Base-by-base conservation (phyloP, 2,113 vertebrate genomes). In the Ameiurus melas region DNA sequence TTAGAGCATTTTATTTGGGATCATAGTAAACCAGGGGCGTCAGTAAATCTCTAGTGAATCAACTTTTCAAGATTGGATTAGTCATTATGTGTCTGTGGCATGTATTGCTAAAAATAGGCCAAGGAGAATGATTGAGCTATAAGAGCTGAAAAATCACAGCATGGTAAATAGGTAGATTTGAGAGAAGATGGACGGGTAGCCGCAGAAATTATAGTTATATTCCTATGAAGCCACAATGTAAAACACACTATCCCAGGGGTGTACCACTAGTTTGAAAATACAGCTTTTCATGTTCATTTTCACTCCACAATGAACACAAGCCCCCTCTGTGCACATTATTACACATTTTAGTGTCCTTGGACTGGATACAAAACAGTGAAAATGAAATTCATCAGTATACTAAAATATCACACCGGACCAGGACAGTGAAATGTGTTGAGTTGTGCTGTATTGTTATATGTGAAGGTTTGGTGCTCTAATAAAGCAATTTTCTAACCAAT, bases 311-410 rank as follows among this genome's bases (percentile, higher is more conserved):
- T 84, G 79, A 84, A 86, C 77, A 85, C 75, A 53, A 57, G 53
- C 70, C 70, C 73, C 64, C 62, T 27, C 70, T 75, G 80, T 77
- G 60, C 64, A 87, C 85, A 88, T 90, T 78, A 87, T 90, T 92
- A 89, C 57, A 82, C 71, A 80, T 82, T 53, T 66, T 27, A 53
- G 47, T 85, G 86, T 73, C 88, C 27, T 66, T 82, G 55, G 19
- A 83, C 20, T 58, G 27, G 27, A 90, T 83, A 86, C 66, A 82
- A 85, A 89, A 80, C n/a, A n/a, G 70, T 55, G 36, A 83, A 51
- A 70, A 51, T 80, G 25, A 70, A 91, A 85, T 71, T 55, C 10
- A 66, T 55, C 79, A 66, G 80, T 70, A 62, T 73, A 19, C 39
- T 47, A 53, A 51, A 33, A 60, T 78, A 68, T 57, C 64, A 70